Conservation (phyloP, 1,140 invertebrate genomes). For the Harpegnathos saltator region DNA sequence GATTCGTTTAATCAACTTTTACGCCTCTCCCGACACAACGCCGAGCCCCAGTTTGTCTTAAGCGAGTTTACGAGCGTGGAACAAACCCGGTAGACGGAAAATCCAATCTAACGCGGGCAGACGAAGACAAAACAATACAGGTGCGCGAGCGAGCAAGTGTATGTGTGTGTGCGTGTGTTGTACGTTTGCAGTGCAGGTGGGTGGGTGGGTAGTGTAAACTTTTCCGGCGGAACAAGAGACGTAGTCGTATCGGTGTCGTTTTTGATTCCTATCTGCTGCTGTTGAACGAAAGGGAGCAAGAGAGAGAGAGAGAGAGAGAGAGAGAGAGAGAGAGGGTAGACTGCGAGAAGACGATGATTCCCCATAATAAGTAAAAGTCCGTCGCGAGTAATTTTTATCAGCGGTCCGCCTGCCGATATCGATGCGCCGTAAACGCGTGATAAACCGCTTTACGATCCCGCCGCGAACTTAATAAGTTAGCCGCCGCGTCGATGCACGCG, state of each 20-base stretch:
- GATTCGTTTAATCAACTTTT: constrained; percentile 59
- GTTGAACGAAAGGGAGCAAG: constrained; percentile 3
- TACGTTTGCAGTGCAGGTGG: neutral
- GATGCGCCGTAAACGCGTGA: neutral
- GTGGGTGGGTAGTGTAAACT: constrained; percentile 15
- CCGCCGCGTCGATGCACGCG: neutral
- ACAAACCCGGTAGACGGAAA: constrained; percentile 42
- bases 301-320: constrained; percentile 2
- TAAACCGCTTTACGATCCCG: constrained; percentile 17
- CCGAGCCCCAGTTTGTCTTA: constrained; percentile 42
- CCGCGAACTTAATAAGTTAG: constrained; percentile 30
- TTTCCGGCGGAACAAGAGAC: constrained; percentile 7
- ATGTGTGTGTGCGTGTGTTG: neutral
- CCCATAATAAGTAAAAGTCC: constrained; percentile 72
- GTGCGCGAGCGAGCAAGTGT: neutral
- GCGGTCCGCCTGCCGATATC: constrained; percentile 44
- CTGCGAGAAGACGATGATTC: constrained; percentile 50
- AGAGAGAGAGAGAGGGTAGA: constrained; percentile 36
- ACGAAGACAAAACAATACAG: constrained; percentile 41
- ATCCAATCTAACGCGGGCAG: constrained; percentile 50
- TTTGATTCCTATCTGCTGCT: constrained; percentile 8
- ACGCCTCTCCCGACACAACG: constrained; percentile 19
- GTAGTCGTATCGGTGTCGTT: constrained; percentile 20
- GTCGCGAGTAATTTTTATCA: constrained; percentile 60
- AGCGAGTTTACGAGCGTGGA: constrained; percentile 46